phyloP scores from a whole-genome alignment of 2,797 vertebrate species.

The Trachops cirrhosus region DNA sequence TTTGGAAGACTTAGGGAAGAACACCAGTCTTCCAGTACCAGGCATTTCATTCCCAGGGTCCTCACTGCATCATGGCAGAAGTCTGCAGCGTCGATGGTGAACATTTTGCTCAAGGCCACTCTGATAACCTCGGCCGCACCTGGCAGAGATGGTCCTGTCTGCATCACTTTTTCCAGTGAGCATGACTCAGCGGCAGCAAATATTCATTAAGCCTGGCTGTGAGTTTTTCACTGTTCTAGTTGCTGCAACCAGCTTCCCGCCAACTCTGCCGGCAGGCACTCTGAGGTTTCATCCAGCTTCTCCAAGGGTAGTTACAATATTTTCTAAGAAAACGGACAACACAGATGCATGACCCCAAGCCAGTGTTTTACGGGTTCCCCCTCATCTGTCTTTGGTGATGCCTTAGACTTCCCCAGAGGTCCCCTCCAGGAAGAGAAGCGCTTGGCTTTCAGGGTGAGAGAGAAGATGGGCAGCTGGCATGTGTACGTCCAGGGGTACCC shows the following conservation, averaged over 20 bases:
- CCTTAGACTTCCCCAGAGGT: background rate
- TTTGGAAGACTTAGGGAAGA: background rate
- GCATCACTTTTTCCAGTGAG: constrained; percentile 1
- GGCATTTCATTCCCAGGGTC: background rate
- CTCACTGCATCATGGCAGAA: rapidly evolving
- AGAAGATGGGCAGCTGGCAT: background rate
- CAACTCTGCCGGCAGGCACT: background rate
- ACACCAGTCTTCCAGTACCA: too few species aligned
- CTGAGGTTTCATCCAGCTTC: background rate
- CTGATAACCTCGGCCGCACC: background rate
- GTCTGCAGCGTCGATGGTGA: background rate
- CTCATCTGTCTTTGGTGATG: background rate
- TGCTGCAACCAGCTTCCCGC: background rate
- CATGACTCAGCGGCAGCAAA: constrained; percentile 49
- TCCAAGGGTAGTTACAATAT: background rate
- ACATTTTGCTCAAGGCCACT: background rate
- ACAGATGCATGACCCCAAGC: background rate
- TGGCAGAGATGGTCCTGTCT: background rate
- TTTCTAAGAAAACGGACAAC: background rate
- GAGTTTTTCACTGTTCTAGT: background rate
- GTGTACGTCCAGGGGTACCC: background rate
- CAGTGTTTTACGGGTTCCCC: background rate
- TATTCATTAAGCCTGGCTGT: background rate
- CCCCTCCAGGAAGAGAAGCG: background rate
- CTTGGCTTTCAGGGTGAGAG: background rate